Conservation (phyloP, 2,113 vertebrate species). For the Perognathus longimembris region DNA sequence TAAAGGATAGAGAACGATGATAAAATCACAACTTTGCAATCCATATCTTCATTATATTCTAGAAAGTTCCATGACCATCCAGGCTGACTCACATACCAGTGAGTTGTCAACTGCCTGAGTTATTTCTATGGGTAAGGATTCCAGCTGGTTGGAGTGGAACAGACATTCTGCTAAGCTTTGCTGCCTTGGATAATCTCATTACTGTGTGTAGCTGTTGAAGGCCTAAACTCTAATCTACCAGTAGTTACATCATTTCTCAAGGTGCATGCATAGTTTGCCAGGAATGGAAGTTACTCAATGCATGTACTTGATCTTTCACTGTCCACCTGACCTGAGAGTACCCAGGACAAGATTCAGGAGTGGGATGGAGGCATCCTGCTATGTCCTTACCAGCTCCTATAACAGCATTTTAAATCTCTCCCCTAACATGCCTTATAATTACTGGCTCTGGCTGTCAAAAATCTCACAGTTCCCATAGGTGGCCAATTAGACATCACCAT, state of each 20-base stretch:
- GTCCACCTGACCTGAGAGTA: not conserved
- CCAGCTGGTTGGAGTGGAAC: not conserved
- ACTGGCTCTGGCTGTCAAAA: not conserved
- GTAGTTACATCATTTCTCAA: constrained; percentile 45
- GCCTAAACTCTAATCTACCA: constrained; percentile 23
- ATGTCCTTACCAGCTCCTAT: not conserved
- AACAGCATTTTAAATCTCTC: not conserved
- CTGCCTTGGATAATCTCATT: constrained; percentile 59
- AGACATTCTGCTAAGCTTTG: constrained; percentile 52
- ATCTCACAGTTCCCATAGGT: not conserved
- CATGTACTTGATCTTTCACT: not conserved
- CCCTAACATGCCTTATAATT: not conserved
- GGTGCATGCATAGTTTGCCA: not conserved
- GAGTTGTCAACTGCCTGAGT: not conserved
- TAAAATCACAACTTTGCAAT: not conserved
- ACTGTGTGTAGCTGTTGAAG: constrained; percentile 6
- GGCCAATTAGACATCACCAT: not conserved
- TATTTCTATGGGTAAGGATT: not conserved
- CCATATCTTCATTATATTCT: not conserved
- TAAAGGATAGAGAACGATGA: not conserved
- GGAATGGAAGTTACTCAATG: not conserved
- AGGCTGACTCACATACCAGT: not conserved
- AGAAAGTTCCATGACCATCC: not conserved
- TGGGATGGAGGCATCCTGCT: not conserved
- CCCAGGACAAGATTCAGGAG: not conserved